Conservation (phyloP, 2,113 vertebrate species). For the Colossoma macropomum region DNA sequence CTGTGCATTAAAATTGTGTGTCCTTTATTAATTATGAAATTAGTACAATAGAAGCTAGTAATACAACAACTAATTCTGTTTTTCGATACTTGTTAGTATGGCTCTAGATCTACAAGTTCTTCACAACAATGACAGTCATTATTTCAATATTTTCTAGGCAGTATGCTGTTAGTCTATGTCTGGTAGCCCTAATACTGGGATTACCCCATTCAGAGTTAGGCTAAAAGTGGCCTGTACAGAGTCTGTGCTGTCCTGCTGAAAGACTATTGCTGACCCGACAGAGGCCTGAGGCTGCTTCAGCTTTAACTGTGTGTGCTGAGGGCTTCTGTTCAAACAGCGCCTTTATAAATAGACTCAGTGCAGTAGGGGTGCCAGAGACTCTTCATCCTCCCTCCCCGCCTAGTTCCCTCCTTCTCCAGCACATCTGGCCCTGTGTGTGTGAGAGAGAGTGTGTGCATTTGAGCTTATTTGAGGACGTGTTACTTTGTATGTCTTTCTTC, state of each 20-base stretch:
- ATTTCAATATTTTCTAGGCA: not conserved
- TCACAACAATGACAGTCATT: no score
- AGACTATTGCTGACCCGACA: constrained; percentile 9
- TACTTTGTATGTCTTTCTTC: not conserved
- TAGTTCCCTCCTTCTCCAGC: constrained; percentile 13
- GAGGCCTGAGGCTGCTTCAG: not conserved
- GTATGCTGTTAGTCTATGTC: not conserved
- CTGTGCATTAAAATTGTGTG: no score
- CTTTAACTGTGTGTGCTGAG: constrained; percentile 25
- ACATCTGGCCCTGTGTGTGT: constrained; percentile 36
- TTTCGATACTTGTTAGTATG: no score
- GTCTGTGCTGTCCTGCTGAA: constrained; percentile 2
- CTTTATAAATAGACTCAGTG: constrained; percentile 43
- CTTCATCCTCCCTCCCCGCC: not conserved
- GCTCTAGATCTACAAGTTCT: not conserved
- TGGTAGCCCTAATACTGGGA: constrained; percentile 2
- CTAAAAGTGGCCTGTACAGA: constrained; percentile 3
- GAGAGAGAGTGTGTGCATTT: not conserved
- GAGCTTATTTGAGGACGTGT: not conserved
- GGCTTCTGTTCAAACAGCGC: constrained; percentile 37
- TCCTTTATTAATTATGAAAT: no score
- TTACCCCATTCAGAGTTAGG: constrained; percentile 4
- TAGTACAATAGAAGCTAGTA: no score
- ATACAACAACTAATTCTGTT: no score
- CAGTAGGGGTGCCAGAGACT: constrained; percentile 34